Percentiles rank a stretch among this genome's conserved stretches.
Conservation (phyloP, 2,888 invertebrate species). For the Drosophila anomalata region DNA sequence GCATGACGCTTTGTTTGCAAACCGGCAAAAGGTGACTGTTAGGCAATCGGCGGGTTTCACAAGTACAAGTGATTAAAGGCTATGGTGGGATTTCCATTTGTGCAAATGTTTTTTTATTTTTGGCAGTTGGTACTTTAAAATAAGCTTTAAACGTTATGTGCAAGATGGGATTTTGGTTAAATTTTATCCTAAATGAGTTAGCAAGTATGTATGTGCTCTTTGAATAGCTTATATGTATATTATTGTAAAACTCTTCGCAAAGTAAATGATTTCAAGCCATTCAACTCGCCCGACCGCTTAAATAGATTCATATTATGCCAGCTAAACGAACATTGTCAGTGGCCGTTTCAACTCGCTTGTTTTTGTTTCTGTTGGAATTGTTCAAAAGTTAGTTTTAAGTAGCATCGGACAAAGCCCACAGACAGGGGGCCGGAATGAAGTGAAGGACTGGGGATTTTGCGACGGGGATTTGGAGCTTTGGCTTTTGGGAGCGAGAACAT, state of each 20-base stretch:
- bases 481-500: slow-evolving; percentile 35
- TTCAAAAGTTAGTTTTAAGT: slow-evolving; percentile 75
- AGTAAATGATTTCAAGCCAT: slow-evolving; percentile 43
- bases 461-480: slow-evolving; percentile 36
- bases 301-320: slow-evolving; percentile 30
- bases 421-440: slow-evolving; percentile 13
- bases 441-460: neutral
- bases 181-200: neutral
- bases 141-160: neutral
- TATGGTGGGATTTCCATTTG: neutral
- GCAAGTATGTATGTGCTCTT: neutral
- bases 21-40: slow-evolving; percentile 1
- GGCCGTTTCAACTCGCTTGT: slow-evolving; percentile 37
- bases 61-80: slow-evolving; percentile 3
- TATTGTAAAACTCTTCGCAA: neutral
- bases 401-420: slow-evolving; percentile 47
- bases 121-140: neutral
- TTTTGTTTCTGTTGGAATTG: slow-evolving; percentile 58
- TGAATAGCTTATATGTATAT: too few species aligned
- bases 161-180: neutral
- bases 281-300: slow-evolving; percentile 1
- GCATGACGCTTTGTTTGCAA: neutral
- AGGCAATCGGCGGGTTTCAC: neutral
- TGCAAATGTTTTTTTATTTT: neutral
- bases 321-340: slow-evolving; percentile 53